A percentile compares a stretch with the other conserved stretches of the same genome.
These are phyloP conservation scores for Pimephales promelas DNA, from an alignment of 2,113 vertebrate species.

Conservation along the genomic window DNA sequence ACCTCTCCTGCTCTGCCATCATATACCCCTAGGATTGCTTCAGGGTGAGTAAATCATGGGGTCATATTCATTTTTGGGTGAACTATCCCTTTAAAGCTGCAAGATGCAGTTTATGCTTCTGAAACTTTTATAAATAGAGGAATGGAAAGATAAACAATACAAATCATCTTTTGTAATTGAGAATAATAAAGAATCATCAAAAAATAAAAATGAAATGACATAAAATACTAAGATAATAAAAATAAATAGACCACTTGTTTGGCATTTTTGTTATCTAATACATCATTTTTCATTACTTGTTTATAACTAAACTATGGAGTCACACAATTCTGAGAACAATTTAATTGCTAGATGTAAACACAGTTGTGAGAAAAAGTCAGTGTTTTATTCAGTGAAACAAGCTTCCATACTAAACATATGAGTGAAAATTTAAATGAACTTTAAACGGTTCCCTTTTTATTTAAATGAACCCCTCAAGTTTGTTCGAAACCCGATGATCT, in stretches of 20 bases:
- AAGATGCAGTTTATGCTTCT: not conserved
- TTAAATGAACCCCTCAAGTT: not conserved
- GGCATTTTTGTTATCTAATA: not conserved
- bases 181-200: not conserved
- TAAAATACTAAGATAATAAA: too few relatives aligned
- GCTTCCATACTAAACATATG: not conserved
- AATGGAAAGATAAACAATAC: not conserved
- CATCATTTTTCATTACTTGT: not conserved
- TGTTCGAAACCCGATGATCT: not conserved
- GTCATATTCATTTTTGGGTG: too few relatives aligned
- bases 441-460: not conserved
- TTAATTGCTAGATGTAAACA: too few relatives aligned
- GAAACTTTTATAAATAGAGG: not conserved
- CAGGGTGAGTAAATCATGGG: too few relatives aligned
- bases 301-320: too few relatives aligned
- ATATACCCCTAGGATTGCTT: too few relatives aligned
- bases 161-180: not conserved
- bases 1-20: too few relatives aligned
- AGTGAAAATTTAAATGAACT: not conserved
- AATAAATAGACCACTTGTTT: too few relatives aligned
- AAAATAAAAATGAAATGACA: not conserved
- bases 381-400: too few relatives aligned
- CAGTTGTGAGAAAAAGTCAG: too few relatives aligned
- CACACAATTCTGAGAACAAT: too few relatives aligned
- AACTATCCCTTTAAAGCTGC: not conserved